Evolutionary conservation across 2,888 invertebrate genomes (phyloP), one percentile per base, ranked within the genome.

Genomic region (Lasioglossum calceatum): DNA sequence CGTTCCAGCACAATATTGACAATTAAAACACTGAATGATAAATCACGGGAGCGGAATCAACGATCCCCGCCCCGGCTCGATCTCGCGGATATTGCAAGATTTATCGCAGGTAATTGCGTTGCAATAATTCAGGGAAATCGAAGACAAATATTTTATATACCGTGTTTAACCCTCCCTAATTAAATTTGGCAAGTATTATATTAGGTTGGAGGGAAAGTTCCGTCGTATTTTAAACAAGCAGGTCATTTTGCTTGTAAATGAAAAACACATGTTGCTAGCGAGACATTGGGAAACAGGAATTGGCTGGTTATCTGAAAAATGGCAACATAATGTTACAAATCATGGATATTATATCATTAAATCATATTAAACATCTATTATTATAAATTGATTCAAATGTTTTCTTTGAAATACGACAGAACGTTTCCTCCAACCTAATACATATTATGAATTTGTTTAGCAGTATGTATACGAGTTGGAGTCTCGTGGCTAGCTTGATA

Each of bases 1-100:
- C 77, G 10, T 61, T 74, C 77, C 39, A 39, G n/a, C n/a, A 10
- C 27, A 27, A 61, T 47, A 71, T 27, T 78, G 54, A 71, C 61
- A 44, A 78, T 74, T 75, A 82, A 32, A 42, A 64, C 54, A 19
- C 16, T 7, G 10, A 39, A 71, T 71, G n/a, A n/a, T 42, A 42
- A 71, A 42, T 42, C 42, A 42, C 42, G 23, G n/a, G 1, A 1
- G 39, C n/a, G 14, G 71, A n/a, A 71, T 42, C 39, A 42, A 71
- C 71, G 14, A n/a, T n/a, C 58, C 58, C 32, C 32, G 1, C 32
- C 1, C 58, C 2, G 10, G 19, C 39, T 70, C 10, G 12, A 42
- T 71, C 70, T 39, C 39, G 4, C 39, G 39, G 39, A 70, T 70
- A 36, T 39, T 39, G 36, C 8, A 14, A n/a, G n/a, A 71, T 71